Percentiles rank a stretch among this genome's conserved stretches.
These are phyloP conservation scores for Oryzias curvinotus DNA, from an alignment of 2,113 vertebrate genomes.

Conservation along the genomic window DNA sequence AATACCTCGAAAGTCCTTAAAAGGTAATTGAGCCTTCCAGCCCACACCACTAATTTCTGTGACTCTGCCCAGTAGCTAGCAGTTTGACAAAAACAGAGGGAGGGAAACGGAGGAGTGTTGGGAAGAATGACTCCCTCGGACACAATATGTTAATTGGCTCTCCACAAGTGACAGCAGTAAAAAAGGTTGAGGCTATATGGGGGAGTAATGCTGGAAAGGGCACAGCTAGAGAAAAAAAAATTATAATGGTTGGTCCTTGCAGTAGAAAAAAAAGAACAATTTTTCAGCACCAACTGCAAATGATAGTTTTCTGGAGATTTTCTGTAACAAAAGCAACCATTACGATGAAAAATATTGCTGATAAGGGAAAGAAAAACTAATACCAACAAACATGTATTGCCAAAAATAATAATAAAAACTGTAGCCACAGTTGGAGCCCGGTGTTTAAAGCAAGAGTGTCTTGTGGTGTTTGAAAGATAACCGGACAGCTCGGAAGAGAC, in stretches of 20 bases:
- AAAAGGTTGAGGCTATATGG: slow-evolving; percentile 59
- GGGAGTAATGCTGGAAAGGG: slow-evolving; percentile 59
- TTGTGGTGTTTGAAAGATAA: slow-evolving; percentile 68
- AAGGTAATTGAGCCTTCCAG: slow-evolving; percentile 80
- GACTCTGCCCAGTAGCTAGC: slow-evolving; percentile 68
- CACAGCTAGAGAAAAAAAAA: slow-evolving; percentile 50
- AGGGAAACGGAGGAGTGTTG: slow-evolving; percentile 38
- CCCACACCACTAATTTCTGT: slow-evolving; percentile 74
- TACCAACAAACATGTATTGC: not conserved
- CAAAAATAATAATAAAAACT: not conserved
- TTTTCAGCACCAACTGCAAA: slow-evolving; percentile 43
- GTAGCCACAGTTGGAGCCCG: not conserved
- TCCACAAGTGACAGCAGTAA: slow-evolving; percentile 64
- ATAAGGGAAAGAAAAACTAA: slow-evolving; percentile 16
- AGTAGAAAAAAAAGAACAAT: slow-evolving; percentile 33
- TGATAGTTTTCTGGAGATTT: slow-evolving; percentile 49
- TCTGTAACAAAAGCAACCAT: slow-evolving; percentile 43
- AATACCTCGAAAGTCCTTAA: slow-evolving; percentile 74
- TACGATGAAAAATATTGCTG: slow-evolving; percentile 33
- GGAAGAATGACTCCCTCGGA: slow-evolving; percentile 65
- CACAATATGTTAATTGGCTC: slow-evolving; percentile 78
- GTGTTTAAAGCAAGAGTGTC: slow-evolving; percentile 39
- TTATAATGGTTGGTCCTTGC: slow-evolving; percentile 54
- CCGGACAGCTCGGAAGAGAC: slow-evolving; percentile 36
- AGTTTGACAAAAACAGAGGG: slow-evolving; percentile 70